These are phyloP conservation scores for Zosterops borbonicus DNA, from an alignment of 2,113 vertebrate genomes.

Conservation along the genomic window DNA sequence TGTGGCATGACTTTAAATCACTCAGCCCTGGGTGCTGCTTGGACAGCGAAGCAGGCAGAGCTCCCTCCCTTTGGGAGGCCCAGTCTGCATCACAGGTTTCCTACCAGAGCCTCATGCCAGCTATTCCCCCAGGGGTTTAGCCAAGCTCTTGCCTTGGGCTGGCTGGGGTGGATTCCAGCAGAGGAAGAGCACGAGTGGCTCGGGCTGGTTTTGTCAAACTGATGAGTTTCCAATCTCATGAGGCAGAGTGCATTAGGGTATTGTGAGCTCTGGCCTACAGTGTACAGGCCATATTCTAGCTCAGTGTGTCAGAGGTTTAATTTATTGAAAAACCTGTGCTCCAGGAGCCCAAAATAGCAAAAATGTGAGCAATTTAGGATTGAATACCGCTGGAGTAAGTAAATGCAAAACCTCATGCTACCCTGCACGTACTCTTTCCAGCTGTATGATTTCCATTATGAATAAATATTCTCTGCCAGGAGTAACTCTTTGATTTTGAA, in stretches of 20 bases:
- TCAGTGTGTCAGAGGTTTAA: not conserved
- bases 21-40: not conserved
- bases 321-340: not conserved
- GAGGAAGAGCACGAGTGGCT: not conserved
- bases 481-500: conserved; percentile 52
- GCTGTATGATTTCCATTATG: conserved; percentile 35
- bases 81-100: not conserved
- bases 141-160: not conserved
- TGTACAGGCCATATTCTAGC: not conserved
- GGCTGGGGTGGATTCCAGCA: not conserved
- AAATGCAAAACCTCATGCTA: conserved; percentile 26
- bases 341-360: not conserved
- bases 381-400: not conserved
- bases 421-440: conserved; percentile 49
- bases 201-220: not conserved
- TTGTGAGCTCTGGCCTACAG: not conserved
- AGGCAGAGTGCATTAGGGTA: fast-evolving
- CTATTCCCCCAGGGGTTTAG: fast-evolving
- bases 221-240: not conserved
- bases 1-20: not conserved
- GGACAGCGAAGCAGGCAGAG: fast-evolving
- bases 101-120: not conserved
- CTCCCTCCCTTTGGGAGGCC: not conserved
- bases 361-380: not conserved
- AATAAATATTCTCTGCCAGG: conserved; percentile 30